phyloP scores from a whole-genome alignment of 2,113 vertebrate genomes.

The Oxygymnocypris stewartii region DNA sequence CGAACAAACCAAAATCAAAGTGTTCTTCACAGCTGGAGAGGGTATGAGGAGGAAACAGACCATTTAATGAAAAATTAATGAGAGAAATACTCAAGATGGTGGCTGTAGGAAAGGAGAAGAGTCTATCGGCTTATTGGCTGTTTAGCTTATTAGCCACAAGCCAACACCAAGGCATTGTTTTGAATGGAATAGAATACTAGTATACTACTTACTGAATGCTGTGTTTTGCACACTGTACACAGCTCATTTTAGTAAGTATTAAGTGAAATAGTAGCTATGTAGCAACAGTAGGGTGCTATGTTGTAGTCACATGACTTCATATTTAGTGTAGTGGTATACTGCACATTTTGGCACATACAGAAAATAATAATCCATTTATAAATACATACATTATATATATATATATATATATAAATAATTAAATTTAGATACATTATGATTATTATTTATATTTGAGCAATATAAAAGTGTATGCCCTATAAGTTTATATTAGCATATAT shows the following conservation, averaged over 20 bases:
- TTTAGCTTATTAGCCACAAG: background rate
- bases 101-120: background rate
- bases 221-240: background rate
- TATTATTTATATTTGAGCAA: too few relatives aligned
- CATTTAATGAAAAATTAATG: conserved; percentile 19
- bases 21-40: conserved; percentile 28
- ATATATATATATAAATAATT: too few relatives aligned
- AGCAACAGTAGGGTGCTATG: background rate
- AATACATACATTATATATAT: too few relatives aligned
- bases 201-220: background rate
- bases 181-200: background rate
- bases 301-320: background rate
- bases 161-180: background rate
- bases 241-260: too few relatives aligned
- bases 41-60: conserved; percentile 20
- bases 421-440: too few relatives aligned
- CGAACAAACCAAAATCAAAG: conserved; percentile 24
- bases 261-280: background rate
- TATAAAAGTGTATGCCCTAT: too few relatives aligned
- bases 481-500: too few relatives aligned
- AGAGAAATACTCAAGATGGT: background rate
- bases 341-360: background rate
- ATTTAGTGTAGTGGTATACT: background rate
- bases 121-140: background rate
- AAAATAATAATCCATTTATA: too few relatives aligned